phyloP scores from a whole-genome alignment of 53 echinoderm and acorn worm species.

The Luidia sarsii region DNA sequence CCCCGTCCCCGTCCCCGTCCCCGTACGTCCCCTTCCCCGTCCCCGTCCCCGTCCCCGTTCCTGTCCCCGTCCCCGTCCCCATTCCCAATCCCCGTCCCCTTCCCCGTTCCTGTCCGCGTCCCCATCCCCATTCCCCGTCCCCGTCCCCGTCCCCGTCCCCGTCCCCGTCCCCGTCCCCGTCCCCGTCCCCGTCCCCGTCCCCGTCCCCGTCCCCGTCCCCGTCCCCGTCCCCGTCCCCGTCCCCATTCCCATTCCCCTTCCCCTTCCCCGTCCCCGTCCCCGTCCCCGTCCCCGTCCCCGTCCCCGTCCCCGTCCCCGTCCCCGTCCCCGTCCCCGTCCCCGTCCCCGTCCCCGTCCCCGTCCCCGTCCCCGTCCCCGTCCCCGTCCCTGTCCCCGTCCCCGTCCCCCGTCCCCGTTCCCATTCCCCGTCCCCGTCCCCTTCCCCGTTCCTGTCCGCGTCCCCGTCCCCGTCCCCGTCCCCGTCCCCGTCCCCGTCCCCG shows the following conservation, averaged over 20 bases:
- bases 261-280: too few relatives aligned
- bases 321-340: not conserved
- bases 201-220: not conserved
- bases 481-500: not conserved
- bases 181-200: not conserved
- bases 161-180: not conserved
- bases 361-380: not conserved
- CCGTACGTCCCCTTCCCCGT: not conserved
- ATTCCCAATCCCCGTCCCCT: too few relatives aligned
- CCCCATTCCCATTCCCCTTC: not conserved
- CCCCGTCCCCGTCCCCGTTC: too few relatives aligned
- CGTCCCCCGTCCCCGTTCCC: too few relatives aligned
- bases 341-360: not conserved
- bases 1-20: not conserved
- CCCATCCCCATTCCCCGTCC: too few relatives aligned
- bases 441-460: not conserved
- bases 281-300: not conserved
- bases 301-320: not conserved
- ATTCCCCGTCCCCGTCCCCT: too few relatives aligned
- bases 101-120: too few relatives aligned
- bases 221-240: constrained; percentile 6
- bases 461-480: not conserved
- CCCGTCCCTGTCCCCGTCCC: too few relatives aligned
- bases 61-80: too few relatives aligned
- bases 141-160: not conserved